Conservation (phyloP, 2,113 vertebrate genomes). For the Halcyon senegalensis region DNA sequence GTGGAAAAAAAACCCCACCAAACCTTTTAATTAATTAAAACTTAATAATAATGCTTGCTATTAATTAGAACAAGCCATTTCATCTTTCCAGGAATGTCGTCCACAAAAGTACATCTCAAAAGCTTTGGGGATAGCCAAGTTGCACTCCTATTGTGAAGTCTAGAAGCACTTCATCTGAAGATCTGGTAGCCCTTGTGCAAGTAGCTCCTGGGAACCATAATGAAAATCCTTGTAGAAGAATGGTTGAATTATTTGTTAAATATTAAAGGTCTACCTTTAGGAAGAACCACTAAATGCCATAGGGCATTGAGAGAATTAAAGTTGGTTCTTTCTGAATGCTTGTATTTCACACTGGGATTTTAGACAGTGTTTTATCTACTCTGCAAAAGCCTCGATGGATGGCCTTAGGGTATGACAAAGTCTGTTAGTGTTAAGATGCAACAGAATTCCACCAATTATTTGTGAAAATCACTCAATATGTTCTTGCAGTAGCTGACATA, state of each 20-base stretch:
- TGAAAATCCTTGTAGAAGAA: background rate
- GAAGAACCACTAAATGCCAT: background rate
- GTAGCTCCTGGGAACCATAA: background rate
- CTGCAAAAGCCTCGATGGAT: background rate
- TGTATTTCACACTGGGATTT: background rate
- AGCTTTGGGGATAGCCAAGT: background rate
- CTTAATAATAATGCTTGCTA: background rate
- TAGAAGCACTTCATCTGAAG: background rate
- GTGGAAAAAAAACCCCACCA: too few relatives aligned
- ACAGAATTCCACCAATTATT: constrained; percentile 8
- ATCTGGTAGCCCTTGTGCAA: background rate
- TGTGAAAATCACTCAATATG: background rate
- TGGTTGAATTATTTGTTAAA: background rate
- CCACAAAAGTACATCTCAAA: background rate
- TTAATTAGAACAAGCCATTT: background rate
- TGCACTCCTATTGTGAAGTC: background rate
- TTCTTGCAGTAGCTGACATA: background rate
- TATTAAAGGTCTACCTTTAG: background rate
- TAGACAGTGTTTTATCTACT: constrained; percentile 1
- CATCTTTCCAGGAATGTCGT: background rate
- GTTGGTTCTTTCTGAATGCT: background rate
- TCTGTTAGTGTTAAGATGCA: background rate
- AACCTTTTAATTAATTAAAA: background rate
- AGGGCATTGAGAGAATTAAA: constrained; percentile 17
- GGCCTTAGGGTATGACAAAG: constrained; percentile 1